These are phyloP conservation scores for Trichonephila inaurata DNA, from an alignment of 1,140 invertebrate species.

Conservation along the genomic window DNA sequence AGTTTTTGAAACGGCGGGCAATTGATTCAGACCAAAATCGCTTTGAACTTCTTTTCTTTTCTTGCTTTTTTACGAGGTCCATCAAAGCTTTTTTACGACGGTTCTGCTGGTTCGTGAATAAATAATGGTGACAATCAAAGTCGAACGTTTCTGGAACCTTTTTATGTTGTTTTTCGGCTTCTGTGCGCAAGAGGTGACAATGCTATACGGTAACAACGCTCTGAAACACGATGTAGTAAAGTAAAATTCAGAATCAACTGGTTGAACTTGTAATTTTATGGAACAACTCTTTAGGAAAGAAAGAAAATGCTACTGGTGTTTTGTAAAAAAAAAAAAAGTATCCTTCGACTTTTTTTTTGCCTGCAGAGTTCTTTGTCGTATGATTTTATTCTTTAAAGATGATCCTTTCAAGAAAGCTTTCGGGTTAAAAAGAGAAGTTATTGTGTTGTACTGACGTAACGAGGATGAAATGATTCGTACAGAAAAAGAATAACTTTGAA, in stretches of 20 bases:
- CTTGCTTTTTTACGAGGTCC: conserved; percentile 49
- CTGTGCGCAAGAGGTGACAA: background rate
- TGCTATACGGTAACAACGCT: background rate
- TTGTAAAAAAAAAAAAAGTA: too few species aligned
- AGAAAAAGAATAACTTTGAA: too few species aligned
- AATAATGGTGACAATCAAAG: conserved; percentile 57
- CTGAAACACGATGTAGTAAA: background rate
- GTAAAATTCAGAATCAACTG: background rate
- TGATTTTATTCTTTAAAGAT: too few species aligned
- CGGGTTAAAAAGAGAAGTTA: too few species aligned
- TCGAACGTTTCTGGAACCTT: conserved; percentile 1
- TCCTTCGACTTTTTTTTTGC: too few species aligned
- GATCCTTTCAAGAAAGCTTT: too few species aligned
- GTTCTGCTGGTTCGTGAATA: conserved; percentile 41
- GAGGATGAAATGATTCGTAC: too few species aligned
- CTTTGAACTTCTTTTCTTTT: conserved; percentile 29
- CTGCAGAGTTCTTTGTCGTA: too few species aligned
- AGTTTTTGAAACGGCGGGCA: conserved; percentile 22
- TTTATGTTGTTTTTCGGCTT: conserved; percentile 1
- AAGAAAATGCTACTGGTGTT: background rate
- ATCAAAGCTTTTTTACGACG: conserved; percentile 42
- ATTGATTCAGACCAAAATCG: conserved; percentile 47
- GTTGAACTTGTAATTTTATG: background rate
- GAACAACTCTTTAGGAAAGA: background rate
- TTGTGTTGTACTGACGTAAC: too few species aligned